phyloP scores from a whole-genome alignment of 2,888 invertebrate species.

The Miltochrista miniata region DNA sequence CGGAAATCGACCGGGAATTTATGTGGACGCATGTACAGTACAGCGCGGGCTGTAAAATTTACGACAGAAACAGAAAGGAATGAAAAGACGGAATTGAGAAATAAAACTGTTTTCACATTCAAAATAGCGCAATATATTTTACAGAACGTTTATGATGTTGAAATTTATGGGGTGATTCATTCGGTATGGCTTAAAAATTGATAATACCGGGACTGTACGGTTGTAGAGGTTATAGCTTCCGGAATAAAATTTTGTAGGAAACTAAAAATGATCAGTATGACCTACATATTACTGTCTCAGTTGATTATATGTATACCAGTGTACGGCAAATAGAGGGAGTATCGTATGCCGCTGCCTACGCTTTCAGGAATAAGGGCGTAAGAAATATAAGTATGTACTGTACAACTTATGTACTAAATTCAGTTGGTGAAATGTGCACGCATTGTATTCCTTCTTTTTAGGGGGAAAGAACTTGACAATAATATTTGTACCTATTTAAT shows the following conservation, averaged over 20 bases:
- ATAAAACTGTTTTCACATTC: constrained; percentile 67
- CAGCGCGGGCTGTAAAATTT: constrained; percentile 59
- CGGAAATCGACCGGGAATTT: constrained; percentile 58
- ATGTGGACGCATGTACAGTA: constrained; percentile 60
- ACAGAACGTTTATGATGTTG: constrained; percentile 61
- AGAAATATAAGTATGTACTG: too few relatives aligned
- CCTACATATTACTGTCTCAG: constrained; percentile 26
- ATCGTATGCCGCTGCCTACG: too few relatives aligned
- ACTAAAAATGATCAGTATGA: constrained; percentile 22
- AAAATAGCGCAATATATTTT: constrained; percentile 64
- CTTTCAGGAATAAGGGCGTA: too few relatives aligned
- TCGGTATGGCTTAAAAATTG: constrained; percentile 54
- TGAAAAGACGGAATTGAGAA: constrained; percentile 62
- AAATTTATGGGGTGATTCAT: constrained; percentile 58
- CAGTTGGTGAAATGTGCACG: too few relatives aligned
- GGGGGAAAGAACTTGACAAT: too few relatives aligned
- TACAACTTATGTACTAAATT: too few relatives aligned
- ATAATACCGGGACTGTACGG: constrained; percentile 54
- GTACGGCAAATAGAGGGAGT: too few relatives aligned
- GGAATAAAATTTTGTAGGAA: constrained; percentile 35
- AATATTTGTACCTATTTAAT: too few relatives aligned
- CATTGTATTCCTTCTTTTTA: too few relatives aligned
- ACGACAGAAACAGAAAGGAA: constrained; percentile 48
- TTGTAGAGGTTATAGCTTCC: constrained; percentile 49
- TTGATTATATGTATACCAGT: too few relatives aligned